These are phyloP conservation scores for Telmatherina bonti DNA, from an alignment of 2,797 vertebrate genomes.

Conservation along the genomic window DNA sequence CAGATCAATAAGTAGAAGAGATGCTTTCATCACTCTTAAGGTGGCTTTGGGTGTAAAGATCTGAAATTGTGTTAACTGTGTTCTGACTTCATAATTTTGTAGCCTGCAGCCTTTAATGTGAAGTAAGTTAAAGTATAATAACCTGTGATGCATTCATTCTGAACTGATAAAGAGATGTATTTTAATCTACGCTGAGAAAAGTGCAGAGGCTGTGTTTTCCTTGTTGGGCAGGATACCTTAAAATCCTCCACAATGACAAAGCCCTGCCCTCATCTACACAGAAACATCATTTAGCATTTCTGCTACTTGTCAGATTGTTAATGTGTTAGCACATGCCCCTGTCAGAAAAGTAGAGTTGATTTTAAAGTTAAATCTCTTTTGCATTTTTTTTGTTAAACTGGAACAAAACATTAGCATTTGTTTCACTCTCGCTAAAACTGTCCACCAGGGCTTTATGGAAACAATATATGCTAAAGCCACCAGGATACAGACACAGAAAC, in stretches of 20 bases:
- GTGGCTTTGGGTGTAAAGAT: constrained; percentile 60
- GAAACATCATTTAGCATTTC: constrained; percentile 64
- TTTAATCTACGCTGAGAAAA: neutral
- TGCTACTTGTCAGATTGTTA: constrained; percentile 52
- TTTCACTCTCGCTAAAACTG: constrained; percentile 10
- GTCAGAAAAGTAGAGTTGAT: constrained; percentile 10
- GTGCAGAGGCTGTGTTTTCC: constrained; percentile 5
- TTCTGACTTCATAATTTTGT: constrained; percentile 3
- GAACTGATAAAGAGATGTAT: neutral
- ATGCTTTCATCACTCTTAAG: constrained; percentile 76
- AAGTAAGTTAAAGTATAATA: neutral
- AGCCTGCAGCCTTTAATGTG: neutral
- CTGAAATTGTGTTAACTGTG: constrained; percentile 13
- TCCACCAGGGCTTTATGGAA: constrained; percentile 43
- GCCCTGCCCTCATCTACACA: constrained; percentile 77
- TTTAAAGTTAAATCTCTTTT: constrained; percentile 8
- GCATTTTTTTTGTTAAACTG: constrained; percentile 6
- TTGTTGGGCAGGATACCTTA: constrained; percentile 71
- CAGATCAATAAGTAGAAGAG: constrained; percentile 80
- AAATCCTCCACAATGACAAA: constrained; percentile 73
- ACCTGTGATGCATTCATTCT: neutral
- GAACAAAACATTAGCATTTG: constrained; percentile 26
- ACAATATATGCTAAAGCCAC: constrained; percentile 46
- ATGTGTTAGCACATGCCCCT: constrained; percentile 9
- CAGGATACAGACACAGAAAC: constrained; percentile 33